Base-by-base conservation (phyloP, 1,140 invertebrate species). In the Anastatus disparis region DNA sequence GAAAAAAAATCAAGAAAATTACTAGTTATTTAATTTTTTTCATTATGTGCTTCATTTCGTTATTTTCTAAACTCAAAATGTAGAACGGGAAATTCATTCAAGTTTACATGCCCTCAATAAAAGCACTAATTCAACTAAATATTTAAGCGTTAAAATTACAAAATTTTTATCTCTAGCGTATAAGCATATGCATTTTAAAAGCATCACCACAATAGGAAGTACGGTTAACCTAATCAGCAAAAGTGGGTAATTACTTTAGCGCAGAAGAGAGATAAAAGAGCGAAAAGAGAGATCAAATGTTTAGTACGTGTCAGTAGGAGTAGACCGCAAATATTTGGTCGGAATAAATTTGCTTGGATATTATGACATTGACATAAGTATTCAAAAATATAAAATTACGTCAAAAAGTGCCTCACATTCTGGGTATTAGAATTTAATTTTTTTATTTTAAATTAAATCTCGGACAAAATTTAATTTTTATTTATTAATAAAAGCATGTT, bases 251-350 rank as follows among this genome's bases (percentile, higher is more conserved):
- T 56, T 56, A 20, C 29, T 56, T 31, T 42, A 53, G 26, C 50
- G 48, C 29, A n/a, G 27, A 17, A n/a, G n/a, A n/a, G n/a, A n/a
- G n/a, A n/a, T n/a, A n/a, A n/a, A n/a, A n/a, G n/a, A n/a, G 31
- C 10, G 31, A 35, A 10, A 35, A 35, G n/a, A 9, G 35, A 53
- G n/a, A 67, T 53, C 38, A 27, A 61, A 31, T 31, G 42, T 63
- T 56, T 17, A 31, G 31, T 17, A 13, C 27, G 15, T 27, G 9
- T 1, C 26, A 13, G 24, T 4, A 10, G 7, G 4, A 13, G 17
- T 26, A 15, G 50, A 56, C 53, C 53, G 53, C 53, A 56, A 56
- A 56, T 24, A 56, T 56, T 56, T 56, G 53, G 53, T 56, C 15
- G 29, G 50, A 56, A 56, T 56, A 56, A 56, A 56, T 56, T 31